Evolutionary conservation across 2,888 invertebrate species (phyloP), one percentile per base, ranked within the genome.

Genomic region (Polyommatus iphigenia): DNA sequence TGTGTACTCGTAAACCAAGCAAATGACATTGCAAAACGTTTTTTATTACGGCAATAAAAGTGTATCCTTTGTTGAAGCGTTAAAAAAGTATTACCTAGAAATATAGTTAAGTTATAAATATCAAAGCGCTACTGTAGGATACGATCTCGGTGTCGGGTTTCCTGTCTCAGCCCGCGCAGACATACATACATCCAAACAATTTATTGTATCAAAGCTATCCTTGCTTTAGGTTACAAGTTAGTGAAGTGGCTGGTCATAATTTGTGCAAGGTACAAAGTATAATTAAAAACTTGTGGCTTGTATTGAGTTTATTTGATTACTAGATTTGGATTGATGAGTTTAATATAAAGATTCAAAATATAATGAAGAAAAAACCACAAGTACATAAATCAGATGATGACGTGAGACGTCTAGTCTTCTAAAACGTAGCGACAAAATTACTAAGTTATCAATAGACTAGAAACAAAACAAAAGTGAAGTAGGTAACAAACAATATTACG

Each of bases 121-220:
- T 54, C 50, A 32, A 59, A 62, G 57, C 71, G 80, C 80, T 80
- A 80, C 80, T 76, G 78, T 75, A 20, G 62, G 81, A 81, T 81
- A 81, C 77, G 71, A 81, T 81, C 77, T 32, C 59, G 57, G 82
- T 82, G 78, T 82, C 80, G 77, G 81, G 80, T 82, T 82, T 78
- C 82, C 75, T 72, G 18, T 75, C 59, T 67, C 29, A 10, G 15
- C 7, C 67, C 29, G 18, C 24, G 24, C 15, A 32, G 29, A 32
- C 67, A 67, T 29, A 32, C 67, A 67, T 32, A 67, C 67, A 67
- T 67, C 67, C 67, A 67, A 29, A 32, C 67, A 67, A 67, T 67
- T 67, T 67, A 67, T 67, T 29, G 54, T 24, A 75, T 75, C 50
- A 75, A 18, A 75, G 24, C 50, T 41, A 15, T 18, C 13, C 24